Base-by-base conservation (phyloP, 2,888 invertebrate species). In the Endotricha flammealis region DNA sequence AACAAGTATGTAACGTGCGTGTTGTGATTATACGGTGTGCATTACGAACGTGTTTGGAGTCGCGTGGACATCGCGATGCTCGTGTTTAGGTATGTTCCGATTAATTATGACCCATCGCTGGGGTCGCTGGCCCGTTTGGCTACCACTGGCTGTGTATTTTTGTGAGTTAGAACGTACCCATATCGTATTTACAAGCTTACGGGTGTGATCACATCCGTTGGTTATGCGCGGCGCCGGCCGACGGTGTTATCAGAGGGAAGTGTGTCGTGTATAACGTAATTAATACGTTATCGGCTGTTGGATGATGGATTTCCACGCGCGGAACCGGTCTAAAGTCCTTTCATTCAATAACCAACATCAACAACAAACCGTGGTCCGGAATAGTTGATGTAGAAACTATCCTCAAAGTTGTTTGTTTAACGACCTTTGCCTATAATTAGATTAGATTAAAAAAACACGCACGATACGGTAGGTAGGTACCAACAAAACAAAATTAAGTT, bases 21-120 rank as follows among this genome's bases (percentile, higher is more conserved):
- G 81, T 76, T 77, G 81, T 82, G 82, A n/a, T 72, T 72, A 64
- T 72, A 67, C 69, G 56, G 64, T 71, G 80, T 78, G 73, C 61
- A 63, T 68, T 74, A 71, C 63, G 68, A 62, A 78, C 71, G 80
- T 75, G 75, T 65, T 74, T 71, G 54, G 56, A 56, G 63, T 66
- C 74, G 71, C 72, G 73, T 73, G 74, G 71, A 70, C 61, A 67
- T 66, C 76, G 78, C 81, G 74, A 82, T 83, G 82, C 74, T 66
- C 68, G 68, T 74, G 75, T 82, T 83, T 85, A 86, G 86, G 86
- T 86, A 86, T 80, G 85, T 82, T 66, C 62, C 70, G 76, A 79
- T 82, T 82, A 81, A 83, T 82, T 82, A 79, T 77, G 78, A 68
- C 65, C 74, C 79, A 80, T 81, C 76, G 75, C 66, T 68, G 73